Conservation (phyloP, 2,113 vertebrate genomes). For the Dipodomys stephensi region DNA sequence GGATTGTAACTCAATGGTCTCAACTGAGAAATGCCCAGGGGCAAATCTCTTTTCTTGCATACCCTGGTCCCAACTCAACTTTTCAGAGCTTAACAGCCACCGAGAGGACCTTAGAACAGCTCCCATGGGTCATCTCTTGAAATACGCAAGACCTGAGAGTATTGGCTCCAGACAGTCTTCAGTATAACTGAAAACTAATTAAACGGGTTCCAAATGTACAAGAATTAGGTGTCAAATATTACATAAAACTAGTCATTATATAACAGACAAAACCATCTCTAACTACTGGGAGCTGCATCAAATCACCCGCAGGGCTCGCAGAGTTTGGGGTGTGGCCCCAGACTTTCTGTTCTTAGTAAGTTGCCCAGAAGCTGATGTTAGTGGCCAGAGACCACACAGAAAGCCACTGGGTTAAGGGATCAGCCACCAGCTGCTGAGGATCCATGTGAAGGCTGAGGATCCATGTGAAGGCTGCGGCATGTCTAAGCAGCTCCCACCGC, state of each 20-base stretch:
- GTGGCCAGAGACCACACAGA: background rate
- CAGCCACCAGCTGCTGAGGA: background rate
- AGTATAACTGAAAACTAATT: background rate
- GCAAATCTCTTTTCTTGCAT: background rate
- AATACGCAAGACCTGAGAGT: background rate
- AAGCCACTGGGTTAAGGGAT: background rate
- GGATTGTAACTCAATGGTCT: too few relatives aligned
- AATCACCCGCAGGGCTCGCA: background rate
- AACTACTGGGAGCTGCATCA: background rate
- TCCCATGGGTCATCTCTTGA: background rate
- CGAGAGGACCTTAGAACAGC: background rate
- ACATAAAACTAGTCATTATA: background rate
- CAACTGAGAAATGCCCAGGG: background rate
- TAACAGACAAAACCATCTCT: background rate
- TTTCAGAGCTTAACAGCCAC: background rate
- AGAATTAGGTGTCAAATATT: background rate
- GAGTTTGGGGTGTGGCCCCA: background rate
- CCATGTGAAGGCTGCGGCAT: background rate
- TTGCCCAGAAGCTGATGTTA: background rate
- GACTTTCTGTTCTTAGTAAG: background rate
- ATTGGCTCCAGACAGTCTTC: background rate
- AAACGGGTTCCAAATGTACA: background rate
- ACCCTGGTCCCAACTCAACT: background rate
- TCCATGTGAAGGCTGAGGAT: background rate
- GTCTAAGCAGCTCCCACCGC: background rate